These are phyloP conservation scores for Lasioglossum leucozonium DNA, from an alignment of 2,888 invertebrate genomes.

Conservation along the genomic window DNA sequence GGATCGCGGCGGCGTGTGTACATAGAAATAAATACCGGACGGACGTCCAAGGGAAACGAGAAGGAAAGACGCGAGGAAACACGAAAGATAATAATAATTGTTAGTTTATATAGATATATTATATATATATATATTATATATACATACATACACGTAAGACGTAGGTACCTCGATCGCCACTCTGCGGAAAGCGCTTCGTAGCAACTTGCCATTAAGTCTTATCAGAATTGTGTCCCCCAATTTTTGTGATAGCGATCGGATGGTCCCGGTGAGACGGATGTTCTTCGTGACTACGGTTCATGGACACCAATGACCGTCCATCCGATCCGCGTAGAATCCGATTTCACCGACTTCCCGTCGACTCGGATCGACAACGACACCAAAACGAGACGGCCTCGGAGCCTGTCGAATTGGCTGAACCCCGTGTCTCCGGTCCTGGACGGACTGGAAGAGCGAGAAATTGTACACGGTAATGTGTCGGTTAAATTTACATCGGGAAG, in stretches of 20 bases:
- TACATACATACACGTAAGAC: slow-evolving; percentile 18
- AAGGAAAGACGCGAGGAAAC: neutral
- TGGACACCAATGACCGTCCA: neutral
- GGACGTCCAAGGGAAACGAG: neutral
- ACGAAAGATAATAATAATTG: neutral
- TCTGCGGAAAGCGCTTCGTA: slow-evolving; percentile 50
- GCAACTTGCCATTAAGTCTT: slow-evolving; percentile 56
- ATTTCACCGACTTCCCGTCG: slow-evolving; percentile 10
- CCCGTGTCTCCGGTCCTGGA: neutral
- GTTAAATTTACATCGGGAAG: no score
- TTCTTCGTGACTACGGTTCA: neutral
- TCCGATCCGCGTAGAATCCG: slow-evolving; percentile 11
- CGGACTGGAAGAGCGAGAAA: neutral
- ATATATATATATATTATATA: neutral
- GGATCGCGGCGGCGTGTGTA: slow-evolving; percentile 11
- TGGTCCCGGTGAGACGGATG: slow-evolving; percentile 9
- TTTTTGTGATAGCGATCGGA: slow-evolving; percentile 55
- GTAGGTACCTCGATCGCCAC: slow-evolving; percentile 30
- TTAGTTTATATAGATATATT: neutral
- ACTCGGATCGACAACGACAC: slow-evolving; percentile 1
- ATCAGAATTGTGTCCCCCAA: slow-evolving; percentile 53
- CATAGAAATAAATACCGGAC: neutral
- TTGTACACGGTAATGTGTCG: neutral
- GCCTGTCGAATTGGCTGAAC: neutral
- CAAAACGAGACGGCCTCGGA: neutral